Percentiles rank a stretch among this genome's conserved stretches.
phyloP scores from a whole-genome alignment of 2,888 invertebrate species.

The Cataglyphis altisquamis region DNA sequence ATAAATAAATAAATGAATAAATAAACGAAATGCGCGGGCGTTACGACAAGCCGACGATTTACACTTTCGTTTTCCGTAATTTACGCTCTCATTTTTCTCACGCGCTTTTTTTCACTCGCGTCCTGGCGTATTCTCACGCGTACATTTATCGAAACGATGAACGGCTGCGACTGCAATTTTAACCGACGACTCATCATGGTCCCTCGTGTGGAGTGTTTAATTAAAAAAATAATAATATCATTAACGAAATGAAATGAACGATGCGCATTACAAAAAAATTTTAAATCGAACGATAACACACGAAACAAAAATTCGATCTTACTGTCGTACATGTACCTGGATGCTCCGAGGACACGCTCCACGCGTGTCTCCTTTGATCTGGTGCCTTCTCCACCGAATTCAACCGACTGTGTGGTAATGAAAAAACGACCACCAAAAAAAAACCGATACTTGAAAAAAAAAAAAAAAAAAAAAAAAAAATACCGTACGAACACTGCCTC shows the following conservation, averaged over 20 bases:
- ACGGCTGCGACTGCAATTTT: slow-evolving; percentile 49
- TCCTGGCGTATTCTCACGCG: slow-evolving; percentile 31
- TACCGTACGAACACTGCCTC: slow-evolving; percentile 86
- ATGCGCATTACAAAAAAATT: slow-evolving; percentile 40
- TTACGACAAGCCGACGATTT: slow-evolving; percentile 53
- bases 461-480: slow-evolving; percentile 75
- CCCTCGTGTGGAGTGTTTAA: slow-evolving; percentile 57
- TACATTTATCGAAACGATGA: slow-evolving; percentile 58
- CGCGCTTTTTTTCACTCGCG: slow-evolving; percentile 41
- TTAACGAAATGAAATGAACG: slow-evolving; percentile 68
- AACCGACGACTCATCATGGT: slow-evolving; percentile 56
- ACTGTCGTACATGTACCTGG: slow-evolving; percentile 85
- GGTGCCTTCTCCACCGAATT: slow-evolving; percentile 85
- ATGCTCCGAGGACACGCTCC: slow-evolving; percentile 84
- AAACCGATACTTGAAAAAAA: slow-evolving; percentile 44
- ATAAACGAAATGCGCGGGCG: slow-evolving; percentile 5
- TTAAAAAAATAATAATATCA: slow-evolving; percentile 51
- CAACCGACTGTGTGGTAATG: slow-evolving; percentile 83
- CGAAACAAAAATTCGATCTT: slow-evolving; percentile 61
- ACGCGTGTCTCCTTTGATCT: slow-evolving; percentile 83
- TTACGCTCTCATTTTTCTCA: slow-evolving; percentile 60
- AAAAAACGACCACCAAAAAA: slow-evolving; percentile 71
- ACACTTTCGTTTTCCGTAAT: slow-evolving; percentile 59
- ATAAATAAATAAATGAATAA: slow-evolving; percentile 29
- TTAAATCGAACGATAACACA: slow-evolving; percentile 55